phyloP scores from a whole-genome alignment of 2,113 vertebrate genomes.

The Oryzias curvinotus region DNA sequence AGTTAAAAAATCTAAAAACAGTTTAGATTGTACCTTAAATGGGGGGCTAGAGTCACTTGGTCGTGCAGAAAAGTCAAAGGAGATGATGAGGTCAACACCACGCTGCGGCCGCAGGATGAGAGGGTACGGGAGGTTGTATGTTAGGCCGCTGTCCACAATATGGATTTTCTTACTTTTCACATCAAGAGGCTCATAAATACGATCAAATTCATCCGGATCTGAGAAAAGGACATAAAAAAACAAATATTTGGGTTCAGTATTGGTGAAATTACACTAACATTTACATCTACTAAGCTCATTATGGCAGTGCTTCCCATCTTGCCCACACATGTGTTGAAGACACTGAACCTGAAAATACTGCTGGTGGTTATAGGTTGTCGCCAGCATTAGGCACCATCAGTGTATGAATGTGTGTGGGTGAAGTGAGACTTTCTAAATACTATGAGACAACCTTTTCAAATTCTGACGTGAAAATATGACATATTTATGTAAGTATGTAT shows the following conservation, averaged over 20 bases:
- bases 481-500: too few species aligned
- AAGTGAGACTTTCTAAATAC: too few species aligned
- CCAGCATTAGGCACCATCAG: too few species aligned
- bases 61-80: conserved; percentile 95
- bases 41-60: conserved; percentile 95
- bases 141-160: conserved; percentile 95
- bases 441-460: too few species aligned
- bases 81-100: conserved; percentile 91
- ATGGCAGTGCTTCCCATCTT: too few species aligned
- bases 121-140: conserved; percentile 93
- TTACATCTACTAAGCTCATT: neutral
- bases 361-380: too few species aligned
- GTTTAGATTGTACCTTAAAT: conserved; percentile 84
- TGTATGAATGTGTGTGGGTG: too few species aligned
- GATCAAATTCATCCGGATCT: conserved; percentile 97
- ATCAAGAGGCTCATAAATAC: conserved; percentile 94
- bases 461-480: too few species aligned
- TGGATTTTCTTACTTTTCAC: conserved; percentile 99
- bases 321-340: too few species aligned
- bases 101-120: conserved; percentile 90
- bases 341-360: too few species aligned
- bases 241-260: neutral
- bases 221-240: conserved; percentile 1
- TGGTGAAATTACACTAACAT: neutral
- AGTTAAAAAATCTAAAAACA: too few species aligned